Base-by-base conservation (phyloP, 2,888 invertebrate species). In the Disparrhopalites patrizii region DNA sequence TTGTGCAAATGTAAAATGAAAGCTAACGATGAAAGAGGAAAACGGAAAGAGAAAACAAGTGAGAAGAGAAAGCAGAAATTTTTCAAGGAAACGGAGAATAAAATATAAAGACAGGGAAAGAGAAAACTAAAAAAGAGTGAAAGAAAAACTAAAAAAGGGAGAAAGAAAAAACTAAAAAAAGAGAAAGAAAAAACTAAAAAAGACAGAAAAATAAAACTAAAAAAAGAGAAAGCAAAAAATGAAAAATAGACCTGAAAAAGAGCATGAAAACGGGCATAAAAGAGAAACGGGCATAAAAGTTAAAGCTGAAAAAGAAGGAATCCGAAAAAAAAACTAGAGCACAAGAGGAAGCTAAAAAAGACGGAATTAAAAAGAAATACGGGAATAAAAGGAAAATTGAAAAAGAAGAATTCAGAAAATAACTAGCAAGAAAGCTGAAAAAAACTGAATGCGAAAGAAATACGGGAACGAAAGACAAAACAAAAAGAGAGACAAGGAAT, bases 231-330 rank as follows among this genome's bases (percentile, higher is more conserved):
- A n/a, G 23, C 25, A 13, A 51, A 25, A 10, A 18, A 2, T 47
- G 13, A 4, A 10, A 13, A 1, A 27, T 3, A n/a, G n/a, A n/a
- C n/a, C n/a, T n/a, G n/a, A n/a, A n/a, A n/a, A n/a, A n/a, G n/a
- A n/a, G n/a, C n/a, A n/a, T n/a, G n/a, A 23, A 47, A 47, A 47
- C 23, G 23, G 47, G n/a, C n/a, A n/a, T n/a, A n/a, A n/a, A n/a
- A n/a, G n/a, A n/a, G n/a, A n/a, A 47, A 47, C 23, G 23, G 47
- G 30, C 52, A 52, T 27, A 23, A 27, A 31, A 23, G 27, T 15
- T 15, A 51, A 27, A 51, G 51, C n/a, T 51, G 51, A 23, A 52
- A 30, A 31, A 51, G 23, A n/a, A 31, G 52, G 52, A 52, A 52
- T 52, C 28, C 52, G 52, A 52, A 31, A 28, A 15, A 7, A n/a